Evolutionary conservation across 2,113 vertebrate genomes (phyloP).

Genomic region (Centropus bengalensis): DNA sequence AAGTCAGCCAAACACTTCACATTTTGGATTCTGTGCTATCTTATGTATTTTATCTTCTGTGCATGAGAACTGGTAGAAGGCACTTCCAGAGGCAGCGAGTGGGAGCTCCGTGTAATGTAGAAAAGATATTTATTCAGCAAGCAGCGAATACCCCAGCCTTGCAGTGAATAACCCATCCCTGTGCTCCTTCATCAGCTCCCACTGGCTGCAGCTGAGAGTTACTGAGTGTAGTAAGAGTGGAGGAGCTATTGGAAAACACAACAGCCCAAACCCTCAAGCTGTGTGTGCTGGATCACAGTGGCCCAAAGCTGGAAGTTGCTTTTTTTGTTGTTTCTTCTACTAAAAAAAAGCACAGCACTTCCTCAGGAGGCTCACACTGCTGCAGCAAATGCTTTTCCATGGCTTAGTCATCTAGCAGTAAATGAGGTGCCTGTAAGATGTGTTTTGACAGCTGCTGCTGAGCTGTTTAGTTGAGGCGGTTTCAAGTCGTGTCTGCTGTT

Average conservation of each 20-base stretch:
- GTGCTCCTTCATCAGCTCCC: background rate
- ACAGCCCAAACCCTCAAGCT: background rate
- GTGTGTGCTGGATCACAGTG: background rate
- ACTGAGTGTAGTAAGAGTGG: background rate
- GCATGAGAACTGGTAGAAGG: background rate
- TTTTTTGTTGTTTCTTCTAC: background rate
- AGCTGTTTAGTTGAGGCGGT: slow-evolving; percentile 34
- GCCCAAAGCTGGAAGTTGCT: background rate
- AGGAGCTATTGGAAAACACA: background rate
- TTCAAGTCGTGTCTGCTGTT: slow-evolving; percentile 39
- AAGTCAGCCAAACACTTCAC: background rate
- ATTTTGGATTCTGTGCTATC: background rate
- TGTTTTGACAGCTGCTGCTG: slow-evolving; percentile 60
- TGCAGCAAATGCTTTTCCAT: slow-evolving; percentile 28
- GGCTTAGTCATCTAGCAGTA: slow-evolving; percentile 32
- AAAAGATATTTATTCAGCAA: background rate
- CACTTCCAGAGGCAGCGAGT: background rate
- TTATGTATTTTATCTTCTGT: background rate
- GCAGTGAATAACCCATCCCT: background rate
- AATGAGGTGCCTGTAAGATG: slow-evolving; percentile 1
- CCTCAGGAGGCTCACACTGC: background rate
- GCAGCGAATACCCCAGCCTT: background rate
- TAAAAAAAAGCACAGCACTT: background rate
- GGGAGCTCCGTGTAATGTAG: background rate
- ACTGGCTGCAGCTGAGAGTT: background rate